Conservation (phyloP, 2,113 vertebrate genomes). For the Podarcis cretensis region DNA sequence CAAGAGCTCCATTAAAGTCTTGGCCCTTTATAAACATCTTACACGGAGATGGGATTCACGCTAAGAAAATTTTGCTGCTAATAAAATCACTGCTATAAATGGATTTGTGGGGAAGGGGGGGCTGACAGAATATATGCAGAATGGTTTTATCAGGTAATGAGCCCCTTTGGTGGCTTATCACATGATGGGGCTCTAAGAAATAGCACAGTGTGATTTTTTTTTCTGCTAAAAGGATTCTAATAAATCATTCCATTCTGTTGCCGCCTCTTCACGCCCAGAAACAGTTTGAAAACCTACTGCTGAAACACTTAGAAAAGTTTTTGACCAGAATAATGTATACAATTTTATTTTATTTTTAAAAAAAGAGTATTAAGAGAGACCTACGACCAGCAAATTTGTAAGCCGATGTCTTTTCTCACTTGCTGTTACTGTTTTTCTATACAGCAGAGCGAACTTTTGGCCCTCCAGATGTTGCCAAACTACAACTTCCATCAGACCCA, state of each 20-base stretch:
- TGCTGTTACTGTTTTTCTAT: neutral
- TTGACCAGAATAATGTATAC: slow-evolving; percentile 48
- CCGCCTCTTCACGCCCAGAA: slow-evolving; percentile 48
- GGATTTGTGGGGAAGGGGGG: slow-evolving; percentile 44
- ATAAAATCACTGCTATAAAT: slow-evolving; percentile 38
- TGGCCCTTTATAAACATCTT: slow-evolving; percentile 21
- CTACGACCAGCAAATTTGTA: slow-evolving; percentile 46
- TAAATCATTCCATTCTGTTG: slow-evolving; percentile 68
- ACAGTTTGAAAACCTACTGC: slow-evolving; percentile 56
- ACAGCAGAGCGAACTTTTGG: too few species aligned
- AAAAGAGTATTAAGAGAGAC: slow-evolving; percentile 24
- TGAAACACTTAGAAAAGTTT: slow-evolving; percentile 45
- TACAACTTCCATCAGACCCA: too few species aligned
- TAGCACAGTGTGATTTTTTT: slow-evolving; percentile 39
- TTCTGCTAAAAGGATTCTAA: slow-evolving; percentile 63
- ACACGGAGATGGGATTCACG: slow-evolving; percentile 35
- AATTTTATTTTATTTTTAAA: neutral
- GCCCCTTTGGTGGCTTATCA: slow-evolving; percentile 24
- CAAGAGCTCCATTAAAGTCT: slow-evolving; percentile 36
- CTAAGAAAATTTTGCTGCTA: slow-evolving; percentile 43
- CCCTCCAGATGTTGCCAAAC: too few species aligned
- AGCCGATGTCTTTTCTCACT: slow-evolving; percentile 40
- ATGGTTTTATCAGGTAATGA: slow-evolving; percentile 57
- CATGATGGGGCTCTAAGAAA: slow-evolving; percentile 40
- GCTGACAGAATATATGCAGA: slow-evolving; percentile 57